Base-by-base conservation (phyloP, 2,797 vertebrate genomes). In the Amblyopsis hoosieri region DNA sequence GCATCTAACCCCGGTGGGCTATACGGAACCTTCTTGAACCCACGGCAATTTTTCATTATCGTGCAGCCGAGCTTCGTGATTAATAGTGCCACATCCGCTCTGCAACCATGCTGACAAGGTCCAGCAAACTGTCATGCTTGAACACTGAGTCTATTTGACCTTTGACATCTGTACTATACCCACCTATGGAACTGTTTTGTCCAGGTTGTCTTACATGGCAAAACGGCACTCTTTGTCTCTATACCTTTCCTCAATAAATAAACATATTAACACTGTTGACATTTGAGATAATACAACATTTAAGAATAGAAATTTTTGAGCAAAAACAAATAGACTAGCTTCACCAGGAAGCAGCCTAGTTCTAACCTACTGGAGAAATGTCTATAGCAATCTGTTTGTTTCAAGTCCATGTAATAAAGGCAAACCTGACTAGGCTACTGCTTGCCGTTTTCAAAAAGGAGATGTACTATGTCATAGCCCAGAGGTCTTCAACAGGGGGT, bases 51-150 rank as follows among this genome's bases (percentile, higher is more conserved):
- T 75, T 58, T 87, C 79, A 78, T 71, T 67, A 68, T 57, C 62
- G 60, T 13, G 66, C 60, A 75, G 54, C 65, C 67, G 50, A 80
- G 60, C 68, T 75, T 74, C 17, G 58, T 67, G 62, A 45, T 71
- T 81, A 76, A 80, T 82, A 80, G 78, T 70, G 75, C 70, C 72
- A 84, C 79, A 77, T 89, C 85, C 86, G 81, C 72, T 61, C 71
- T 60, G 47, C 33, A 72, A 74, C 81, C 60, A 62, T 83, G 81
- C 86, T 82, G 87, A 82, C 70, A 5, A 10, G 51, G 66, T 60
- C n/a, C 56, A 50, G 53, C 65, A 65, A 29, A 77, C 57, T 12
- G 60, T 65, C 62, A 15, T 37, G 59, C 64, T 79, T 59, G 33
- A 71, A 80, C 70, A 77, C 82, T 76, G 50, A 76, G 11, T 31